Evolutionary conservation across 2,113 vertebrate species (phyloP), one percentile per base, ranked within the genome.

Genomic region (Syngnathus typhle): DNA sequence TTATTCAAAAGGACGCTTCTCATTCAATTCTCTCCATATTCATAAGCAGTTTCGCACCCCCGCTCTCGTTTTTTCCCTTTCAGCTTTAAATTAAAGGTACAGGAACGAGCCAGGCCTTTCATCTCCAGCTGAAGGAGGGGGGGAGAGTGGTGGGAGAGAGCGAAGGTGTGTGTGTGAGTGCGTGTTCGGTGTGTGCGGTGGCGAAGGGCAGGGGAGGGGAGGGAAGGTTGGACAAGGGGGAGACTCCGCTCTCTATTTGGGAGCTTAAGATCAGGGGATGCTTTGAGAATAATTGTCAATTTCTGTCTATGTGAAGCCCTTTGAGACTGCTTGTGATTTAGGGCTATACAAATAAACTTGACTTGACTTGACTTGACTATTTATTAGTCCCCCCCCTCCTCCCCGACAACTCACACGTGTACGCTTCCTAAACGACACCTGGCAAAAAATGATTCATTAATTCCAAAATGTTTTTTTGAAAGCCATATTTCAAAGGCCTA

Each of bases 41-140:
- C 89, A 90, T 90, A 90, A 87, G 85, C 85, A 70, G 84, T 84
- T 87, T 91, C 81, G 80, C 88, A 87, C 87, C 87, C 84, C 84
- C 85, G 79, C 84, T 86, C 87, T 88, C 85, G 72, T 88, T 89
- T 87, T 32, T 62, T 81, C 86, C 88, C 85, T 90, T 92, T 92
- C 86, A 91, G 87, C 87, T 88, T 89, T 86, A 90, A 91, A 92
- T 91, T 88, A 91, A 91, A 90, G 91, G 88, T 90, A 89, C 88
- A 89, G 85, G 84, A 86, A 88, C 87, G 86, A 90, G 84, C 88
- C 85, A 85, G 85, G 87, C 85, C 91, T 92, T 92, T 91, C 89
- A 92, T 92, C 89, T 90, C 76, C 72, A 81, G 72, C 71, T 83
- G 79, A 78, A 84, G 82, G 75, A 55, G 81, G 79, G 76, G 83